Conservation (phyloP, 2,113 vertebrate species). For the Ahaetulla prasina region DNA sequence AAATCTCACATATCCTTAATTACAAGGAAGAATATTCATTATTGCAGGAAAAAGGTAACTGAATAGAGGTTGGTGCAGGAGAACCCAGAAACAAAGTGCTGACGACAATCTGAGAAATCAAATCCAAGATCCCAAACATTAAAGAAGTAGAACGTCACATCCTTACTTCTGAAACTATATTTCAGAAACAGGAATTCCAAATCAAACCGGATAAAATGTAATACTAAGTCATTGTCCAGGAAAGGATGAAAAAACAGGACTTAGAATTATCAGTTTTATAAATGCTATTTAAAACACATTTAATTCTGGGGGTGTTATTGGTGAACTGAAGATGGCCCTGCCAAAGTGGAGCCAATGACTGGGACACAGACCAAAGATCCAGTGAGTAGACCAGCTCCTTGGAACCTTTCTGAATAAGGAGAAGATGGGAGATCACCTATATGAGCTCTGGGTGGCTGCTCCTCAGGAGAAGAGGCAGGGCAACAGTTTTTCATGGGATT, state of each 20-base stretch:
- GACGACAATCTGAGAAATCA: background rate
- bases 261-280: background rate
- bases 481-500: background rate
- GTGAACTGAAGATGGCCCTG: background rate
- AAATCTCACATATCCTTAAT: background rate
- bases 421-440: background rate
- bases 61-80: background rate
- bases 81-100: background rate
- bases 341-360: background rate
- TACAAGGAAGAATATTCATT: background rate
- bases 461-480: background rate
- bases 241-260: background rate
- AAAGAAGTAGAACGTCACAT: background rate
- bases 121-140: background rate
- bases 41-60: background rate
- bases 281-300: background rate
- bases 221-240: background rate
- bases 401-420: background rate
- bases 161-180: background rate
- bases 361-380: background rate
- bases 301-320: background rate
- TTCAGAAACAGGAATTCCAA: background rate
- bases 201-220: background rate
- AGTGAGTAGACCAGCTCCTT: background rate
- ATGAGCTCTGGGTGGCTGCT: background rate